Base-by-base conservation (phyloP, 2,888 invertebrate species). In the Tipula helvola region DNA sequence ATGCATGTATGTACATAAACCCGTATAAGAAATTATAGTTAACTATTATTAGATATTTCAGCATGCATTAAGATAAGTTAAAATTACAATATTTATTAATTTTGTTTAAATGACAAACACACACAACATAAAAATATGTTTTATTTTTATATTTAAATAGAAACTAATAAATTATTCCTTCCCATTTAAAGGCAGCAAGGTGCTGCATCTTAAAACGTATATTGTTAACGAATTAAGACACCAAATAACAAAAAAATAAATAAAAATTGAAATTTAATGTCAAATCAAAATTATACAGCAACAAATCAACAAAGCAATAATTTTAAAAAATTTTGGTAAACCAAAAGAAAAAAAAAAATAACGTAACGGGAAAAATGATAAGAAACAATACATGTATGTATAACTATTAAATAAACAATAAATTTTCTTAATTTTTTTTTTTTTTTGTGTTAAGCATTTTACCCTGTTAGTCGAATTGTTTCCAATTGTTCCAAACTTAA, bases 401-500 rank as follows among this genome's bases (percentile, higher is more conserved):
- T 44, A 44, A 7, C n/a, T n/a, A n/a, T 44, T 44, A 52, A n/a
- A 28, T 41, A 41, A 85, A 85, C 18, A 36, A 85, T 16, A 16
- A 39, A 42, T 41, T 36, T 41, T 85, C n/a, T 85, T 18, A 42
- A 87, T 36, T 85, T 85, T 84, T n/a, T n/a, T 42, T 41, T 85
- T n/a, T n/a, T 42, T 85, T n/a, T 16, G n/a, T 39, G 84, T 41
- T 39, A 85, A 85, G 83, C 52, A 71, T 95, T 94, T 93, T 95
- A 95, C 95, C 95, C 95, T 93, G 93, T 93, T 92, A 93, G 94
- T 92, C 94, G 94, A 93, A 95, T 95, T 92, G 94, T 94, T 93
- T 95, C 95, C 93, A 95, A 94, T 93, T 95, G 95, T 93, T 93
- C 93, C 92, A 93, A 93, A 94, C 94, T 95, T 93, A 95, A 94